These are phyloP conservation scores for Hypsopygia costalis DNA, from an alignment of 2,888 invertebrate species.

Conservation along the genomic window DNA sequence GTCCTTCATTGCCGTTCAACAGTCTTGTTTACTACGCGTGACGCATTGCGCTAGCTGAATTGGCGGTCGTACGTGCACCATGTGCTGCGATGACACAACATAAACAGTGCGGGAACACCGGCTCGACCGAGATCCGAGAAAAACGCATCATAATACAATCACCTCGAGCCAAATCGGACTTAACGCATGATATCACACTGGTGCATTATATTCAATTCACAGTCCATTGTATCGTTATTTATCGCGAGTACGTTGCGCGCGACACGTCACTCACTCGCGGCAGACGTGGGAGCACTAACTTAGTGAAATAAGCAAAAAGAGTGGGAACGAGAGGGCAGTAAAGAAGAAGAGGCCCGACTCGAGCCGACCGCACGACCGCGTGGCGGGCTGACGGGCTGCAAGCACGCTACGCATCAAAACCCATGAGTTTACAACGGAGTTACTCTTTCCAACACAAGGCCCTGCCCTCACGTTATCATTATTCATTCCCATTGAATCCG, in stretches of 20 bases:
- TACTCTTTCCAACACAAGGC: too few relatives aligned
- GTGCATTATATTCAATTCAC: conserved; percentile 39
- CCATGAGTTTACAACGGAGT: conserved; percentile 10
- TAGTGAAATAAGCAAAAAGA: conserved; percentile 52
- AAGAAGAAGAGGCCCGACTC: conserved; percentile 31
- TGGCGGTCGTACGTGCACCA: conserved; percentile 35
- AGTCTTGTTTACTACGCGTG: conserved; percentile 49
- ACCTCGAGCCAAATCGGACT: conserved; percentile 28
- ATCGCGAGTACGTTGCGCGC: conserved; percentile 33
- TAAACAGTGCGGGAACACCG: conserved; percentile 43
- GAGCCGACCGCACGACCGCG: conserved; percentile 14
- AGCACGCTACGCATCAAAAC: conserved; percentile 22
- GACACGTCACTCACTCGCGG: conserved; percentile 55
- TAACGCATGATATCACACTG: conserved; percentile 35
- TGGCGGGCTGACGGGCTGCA: conserved; percentile 16
- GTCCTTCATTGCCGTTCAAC: conserved; percentile 15
- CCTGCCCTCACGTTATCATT: too few relatives aligned
- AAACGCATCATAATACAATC: conserved; percentile 15
- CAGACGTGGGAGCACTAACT: conserved; percentile 59
- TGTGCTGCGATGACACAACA: conserved; percentile 34
- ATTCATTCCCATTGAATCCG: too few relatives aligned
- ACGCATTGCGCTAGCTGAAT: conserved; percentile 51
- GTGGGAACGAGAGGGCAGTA: conserved; percentile 57
- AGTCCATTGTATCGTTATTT: conserved; percentile 45
- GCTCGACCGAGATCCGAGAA: conserved; percentile 23